A percentile compares a stretch with the other conserved stretches of the same genome.
Evolutionary conservation across 2,888 invertebrate genomes (phyloP).

Genomic region (Entomobrya multifasciata): DNA sequence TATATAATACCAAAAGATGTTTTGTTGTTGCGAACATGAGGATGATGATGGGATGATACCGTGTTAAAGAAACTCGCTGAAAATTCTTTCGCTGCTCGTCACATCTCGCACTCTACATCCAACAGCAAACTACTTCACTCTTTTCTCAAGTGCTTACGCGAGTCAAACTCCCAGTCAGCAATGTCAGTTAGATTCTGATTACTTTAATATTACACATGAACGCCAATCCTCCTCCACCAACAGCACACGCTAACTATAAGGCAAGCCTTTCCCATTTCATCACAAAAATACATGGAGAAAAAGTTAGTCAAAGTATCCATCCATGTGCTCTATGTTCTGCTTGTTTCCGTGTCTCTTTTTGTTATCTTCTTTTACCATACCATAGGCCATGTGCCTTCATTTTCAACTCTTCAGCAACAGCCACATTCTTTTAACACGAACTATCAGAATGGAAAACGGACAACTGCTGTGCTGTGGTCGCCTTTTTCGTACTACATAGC

Average conservation of each 20-base stretch:
- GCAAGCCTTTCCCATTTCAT: neutral
- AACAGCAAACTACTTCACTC: slow-evolving; percentile 40
- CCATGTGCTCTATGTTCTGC: slow-evolving; percentile 41
- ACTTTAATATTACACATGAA: slow-evolving; percentile 37
- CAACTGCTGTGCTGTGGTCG: slow-evolving; percentile 6
- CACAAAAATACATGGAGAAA: neutral
- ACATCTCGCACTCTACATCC: slow-evolving; percentile 39
- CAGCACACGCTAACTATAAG: neutral
- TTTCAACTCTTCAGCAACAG: no score
- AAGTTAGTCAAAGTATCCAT: neutral
- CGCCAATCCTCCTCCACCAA: no score
- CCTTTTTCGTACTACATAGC: neutral
- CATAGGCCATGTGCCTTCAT: slow-evolving; percentile 46
- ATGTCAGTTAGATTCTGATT: neutral
- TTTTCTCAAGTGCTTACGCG: slow-evolving; percentile 27
- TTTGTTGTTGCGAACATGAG: slow-evolving; percentile 39
- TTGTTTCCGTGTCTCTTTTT: slow-evolving; percentile 17
- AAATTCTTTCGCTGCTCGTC: slow-evolving; percentile 40
- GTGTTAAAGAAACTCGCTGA: slow-evolving; percentile 45
- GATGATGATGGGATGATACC: slow-evolving; percentile 24
- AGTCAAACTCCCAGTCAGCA: slow-evolving; percentile 21
- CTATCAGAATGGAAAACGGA: neutral
- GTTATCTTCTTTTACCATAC: neutral
- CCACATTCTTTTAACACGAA: no score
- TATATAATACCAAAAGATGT: slow-evolving; percentile 16